Conservation (phyloP, 2,797 vertebrate genomes). For the Scleropages formosus region DNA sequence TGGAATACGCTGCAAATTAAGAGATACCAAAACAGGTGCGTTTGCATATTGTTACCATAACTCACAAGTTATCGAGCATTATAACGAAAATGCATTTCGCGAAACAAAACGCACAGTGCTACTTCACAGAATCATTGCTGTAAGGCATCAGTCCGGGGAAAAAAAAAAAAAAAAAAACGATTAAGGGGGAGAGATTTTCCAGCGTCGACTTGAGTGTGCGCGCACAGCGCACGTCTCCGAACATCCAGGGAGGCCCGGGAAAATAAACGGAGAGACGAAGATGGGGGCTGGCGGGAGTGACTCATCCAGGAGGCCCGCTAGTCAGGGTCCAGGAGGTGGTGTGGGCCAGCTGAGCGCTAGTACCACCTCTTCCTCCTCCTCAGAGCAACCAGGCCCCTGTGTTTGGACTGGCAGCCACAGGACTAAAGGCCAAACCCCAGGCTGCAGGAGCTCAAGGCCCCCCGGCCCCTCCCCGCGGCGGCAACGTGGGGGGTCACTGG, state of each 20-base stretch:
- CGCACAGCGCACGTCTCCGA: constrained; percentile 59
- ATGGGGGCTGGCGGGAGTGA: constrained; percentile 42
- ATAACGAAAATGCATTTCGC: background rate
- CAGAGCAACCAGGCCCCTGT: constrained; percentile 4
- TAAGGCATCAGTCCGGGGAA: constrained; percentile 25
- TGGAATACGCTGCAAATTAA: too few relatives aligned
- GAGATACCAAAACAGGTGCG: too few relatives aligned
- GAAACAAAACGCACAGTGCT: background rate
- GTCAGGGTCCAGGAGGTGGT: background rate
- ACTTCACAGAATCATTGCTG: background rate
- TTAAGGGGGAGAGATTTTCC: constrained; percentile 50
- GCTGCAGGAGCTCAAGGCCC: background rate
- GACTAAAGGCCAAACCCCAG: background rate
- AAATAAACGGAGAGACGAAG: constrained; percentile 57
- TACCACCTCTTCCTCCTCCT: background rate
- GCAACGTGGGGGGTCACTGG: constrained; percentile 46
- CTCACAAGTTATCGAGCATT: too few relatives aligned
- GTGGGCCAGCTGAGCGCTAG: background rate
- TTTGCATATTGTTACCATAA: too few relatives aligned
- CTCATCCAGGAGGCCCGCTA: constrained; percentile 46
- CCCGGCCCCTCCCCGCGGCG: background rate
- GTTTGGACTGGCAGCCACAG: background rate
- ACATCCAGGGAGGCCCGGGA: constrained; percentile 60
- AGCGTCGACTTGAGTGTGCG: constrained; percentile 59
- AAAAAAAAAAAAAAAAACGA: constrained; percentile 41